These are phyloP conservation scores for Cyclopterus lumpus DNA, from an alignment of 2,797 vertebrate genomes.

Conservation along the genomic window DNA sequence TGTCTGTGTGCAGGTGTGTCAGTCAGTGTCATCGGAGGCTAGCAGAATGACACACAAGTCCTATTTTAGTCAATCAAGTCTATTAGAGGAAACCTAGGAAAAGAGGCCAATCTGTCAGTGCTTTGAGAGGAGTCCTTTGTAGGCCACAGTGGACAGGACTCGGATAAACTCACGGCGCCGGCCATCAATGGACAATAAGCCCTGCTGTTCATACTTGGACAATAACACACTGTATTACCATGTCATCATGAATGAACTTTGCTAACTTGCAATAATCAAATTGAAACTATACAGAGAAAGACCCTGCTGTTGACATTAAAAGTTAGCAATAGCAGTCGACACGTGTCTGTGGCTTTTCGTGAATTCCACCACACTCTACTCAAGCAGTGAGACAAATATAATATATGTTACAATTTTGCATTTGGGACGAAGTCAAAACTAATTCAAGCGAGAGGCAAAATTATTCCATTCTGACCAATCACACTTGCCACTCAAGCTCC, in stretches of 20 bases:
- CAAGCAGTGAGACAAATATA: constrained; percentile 49
- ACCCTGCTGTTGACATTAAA: constrained; percentile 54
- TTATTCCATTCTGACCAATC: constrained; percentile 64
- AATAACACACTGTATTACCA: constrained; percentile 70
- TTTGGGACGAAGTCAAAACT: constrained; percentile 65
- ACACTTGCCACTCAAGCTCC: constrained; percentile 33
- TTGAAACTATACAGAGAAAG: constrained; percentile 45
- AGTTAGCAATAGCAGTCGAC: constrained; percentile 50
- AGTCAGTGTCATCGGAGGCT: constrained; percentile 53
- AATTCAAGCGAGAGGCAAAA: constrained; percentile 53
- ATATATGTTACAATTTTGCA: constrained; percentile 54
- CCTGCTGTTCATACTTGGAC: constrained; percentile 69
- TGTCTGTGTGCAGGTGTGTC: constrained; percentile 52
- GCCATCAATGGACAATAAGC: constrained; percentile 71
- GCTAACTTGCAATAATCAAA: constrained; percentile 59
- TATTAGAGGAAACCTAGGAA: constrained; percentile 64
- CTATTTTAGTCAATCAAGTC: constrained; percentile 73
- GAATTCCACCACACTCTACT: constrained; percentile 40
- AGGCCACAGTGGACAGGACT: constrained; percentile 73
- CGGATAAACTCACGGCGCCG: constrained; percentile 67
- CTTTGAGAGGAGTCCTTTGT: constrained; percentile 73
- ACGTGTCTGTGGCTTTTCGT: constrained; percentile 62
- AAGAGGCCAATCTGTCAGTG: constrained; percentile 65
- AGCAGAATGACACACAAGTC: constrained; percentile 58
- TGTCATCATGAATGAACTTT: constrained; percentile 59